phyloP scores from a whole-genome alignment of 2,888 invertebrate genomes.

The Lithosia quadra region DNA sequence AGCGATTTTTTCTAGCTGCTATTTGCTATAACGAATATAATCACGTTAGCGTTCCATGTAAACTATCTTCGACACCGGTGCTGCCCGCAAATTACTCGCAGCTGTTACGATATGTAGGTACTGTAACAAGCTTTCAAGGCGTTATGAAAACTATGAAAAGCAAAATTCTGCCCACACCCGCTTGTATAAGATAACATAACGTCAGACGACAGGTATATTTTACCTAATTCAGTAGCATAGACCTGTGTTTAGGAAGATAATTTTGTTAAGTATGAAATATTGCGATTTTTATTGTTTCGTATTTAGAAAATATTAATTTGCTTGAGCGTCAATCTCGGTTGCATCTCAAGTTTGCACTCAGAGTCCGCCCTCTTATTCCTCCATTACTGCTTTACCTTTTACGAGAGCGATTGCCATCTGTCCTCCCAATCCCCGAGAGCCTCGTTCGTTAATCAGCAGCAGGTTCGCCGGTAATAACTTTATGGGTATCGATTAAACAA shows the following conservation, averaged over 20 bases:
- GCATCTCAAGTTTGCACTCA: too few relatives aligned
- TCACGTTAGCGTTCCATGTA: constrained; percentile 23
- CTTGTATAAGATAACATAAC: constrained; percentile 11
- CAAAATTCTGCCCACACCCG: constrained; percentile 9
- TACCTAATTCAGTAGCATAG: background rate
- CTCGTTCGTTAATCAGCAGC: too few relatives aligned
- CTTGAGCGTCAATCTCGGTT: too few relatives aligned
- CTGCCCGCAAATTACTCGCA: constrained; percentile 40
- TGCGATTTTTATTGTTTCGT: too few relatives aligned
- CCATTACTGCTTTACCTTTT: too few relatives aligned
- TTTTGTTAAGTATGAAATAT: background rate
- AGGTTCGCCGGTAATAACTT: too few relatives aligned
- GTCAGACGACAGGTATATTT: background rate
- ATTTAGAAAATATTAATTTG: too few relatives aligned
- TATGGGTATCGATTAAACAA: too few relatives aligned
- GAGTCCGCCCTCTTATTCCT: too few relatives aligned
- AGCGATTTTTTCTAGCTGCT: constrained; percentile 11
- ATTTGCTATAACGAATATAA: constrained; percentile 29
- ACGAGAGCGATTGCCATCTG: too few relatives aligned
- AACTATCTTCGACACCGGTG: constrained; percentile 20
- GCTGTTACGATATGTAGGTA: constrained; percentile 30
- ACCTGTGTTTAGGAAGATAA: background rate
- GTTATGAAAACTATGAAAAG: constrained; percentile 7
- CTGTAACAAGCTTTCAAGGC: constrained; percentile 16
- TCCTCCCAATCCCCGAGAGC: too few relatives aligned